Base-by-base conservation (phyloP, 2,888 invertebrate species). In the Dryobotodes eremita region DNA sequence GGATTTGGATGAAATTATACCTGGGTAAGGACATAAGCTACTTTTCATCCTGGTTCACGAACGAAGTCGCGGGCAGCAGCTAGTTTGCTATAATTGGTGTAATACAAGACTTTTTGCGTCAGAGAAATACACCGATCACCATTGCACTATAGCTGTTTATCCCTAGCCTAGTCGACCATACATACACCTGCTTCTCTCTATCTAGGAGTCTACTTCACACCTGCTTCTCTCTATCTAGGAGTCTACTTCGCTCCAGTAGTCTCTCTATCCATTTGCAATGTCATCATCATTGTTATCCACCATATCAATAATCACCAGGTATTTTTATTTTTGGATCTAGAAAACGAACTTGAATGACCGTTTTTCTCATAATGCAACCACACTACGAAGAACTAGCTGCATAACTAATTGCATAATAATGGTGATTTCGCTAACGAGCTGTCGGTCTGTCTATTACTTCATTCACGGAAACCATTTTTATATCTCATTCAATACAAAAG, bases 401-500 rank as follows among this genome's bases (percentile, higher is more conserved):
- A 57, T 6, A 15, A 53, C 13, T 75, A 72, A 79, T 71, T 68
- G 31, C 31, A 53, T 48, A 48, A 66, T 61, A 48, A 66, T 66
- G 26, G 36, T 79, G 48, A 65, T 48, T 61, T 50, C n/a, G 1
- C 50, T 85, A 72, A 81, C 20, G 69, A 83, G 68, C 20, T 42
- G 8, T 70, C 59, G 8, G 62, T 36, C 11, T 57, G 1, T 71
- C 10, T 59, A 20, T 81, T 77, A 73, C 86, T 59, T 57, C 61
- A 86, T 59, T n/a, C 31, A 31, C 72, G 86, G 86, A 86, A 77
- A 77, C 42, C 11, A 71, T 42, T 70, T 85, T 65, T 50, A 66
- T 73, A 66, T 66, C 70, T 59, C 57, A 73, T 82, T 86, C 77
- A 83, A 82, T 77, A 82, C 23, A 36, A 69, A 62, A 86, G 68